phyloP scores from a whole-genome alignment of 2,113 vertebrate genomes.

The Genyomyrus donnyi region DNA sequence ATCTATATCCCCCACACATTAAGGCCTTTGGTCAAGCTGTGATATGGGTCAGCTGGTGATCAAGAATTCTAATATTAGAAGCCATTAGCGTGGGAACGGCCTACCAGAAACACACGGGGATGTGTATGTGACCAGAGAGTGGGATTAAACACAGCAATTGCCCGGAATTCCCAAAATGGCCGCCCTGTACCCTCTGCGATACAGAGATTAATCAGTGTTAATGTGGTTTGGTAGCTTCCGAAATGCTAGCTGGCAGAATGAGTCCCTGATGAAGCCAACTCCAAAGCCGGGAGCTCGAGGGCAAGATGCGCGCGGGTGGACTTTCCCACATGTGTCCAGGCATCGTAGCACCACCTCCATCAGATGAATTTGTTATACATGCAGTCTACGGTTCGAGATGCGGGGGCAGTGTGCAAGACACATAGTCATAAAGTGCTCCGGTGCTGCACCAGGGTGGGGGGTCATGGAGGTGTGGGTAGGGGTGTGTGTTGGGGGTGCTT shows the following conservation, averaged over 20 bases:
- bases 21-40: not conserved
- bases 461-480: not conserved
- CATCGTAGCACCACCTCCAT: not conserved
- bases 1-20: not conserved
- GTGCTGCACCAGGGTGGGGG: not conserved
- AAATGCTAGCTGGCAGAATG: constrained; percentile 10
- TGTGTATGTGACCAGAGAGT: not conserved
- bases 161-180: constrained; percentile 6
- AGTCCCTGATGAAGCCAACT: constrained; percentile 31
- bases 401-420: not conserved
- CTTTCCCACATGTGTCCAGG: not conserved
- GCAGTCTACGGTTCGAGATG: not conserved
- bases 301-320: not conserved
- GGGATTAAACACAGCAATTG: not conserved
- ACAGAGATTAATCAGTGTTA: constrained; percentile 43
- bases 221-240: constrained; percentile 38
- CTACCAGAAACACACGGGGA: not conserved
- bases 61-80: not conserved
- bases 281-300: constrained; percentile 22
- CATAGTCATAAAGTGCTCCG: not conserved
- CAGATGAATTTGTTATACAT: not conserved
- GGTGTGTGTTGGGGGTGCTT: not conserved
- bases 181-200: constrained; percentile 44
- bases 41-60: not conserved
- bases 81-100: not conserved